Conservation (phyloP, 2,113 vertebrate species). For the Rattus rattus region DNA sequence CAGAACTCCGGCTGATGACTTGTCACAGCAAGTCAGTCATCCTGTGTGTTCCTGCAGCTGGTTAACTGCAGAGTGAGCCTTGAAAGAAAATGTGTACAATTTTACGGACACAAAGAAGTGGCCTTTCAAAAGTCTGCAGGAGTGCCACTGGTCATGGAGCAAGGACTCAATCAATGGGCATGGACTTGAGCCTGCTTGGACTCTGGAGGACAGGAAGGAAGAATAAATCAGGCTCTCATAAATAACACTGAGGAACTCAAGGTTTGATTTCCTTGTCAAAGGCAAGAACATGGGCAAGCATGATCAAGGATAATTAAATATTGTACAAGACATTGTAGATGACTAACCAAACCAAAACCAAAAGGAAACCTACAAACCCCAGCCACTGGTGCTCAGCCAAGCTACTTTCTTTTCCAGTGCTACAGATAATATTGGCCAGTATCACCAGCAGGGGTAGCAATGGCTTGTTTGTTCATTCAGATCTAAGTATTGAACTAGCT, state of each 20-base stretch:
- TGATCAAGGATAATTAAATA: background rate
- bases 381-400: background rate
- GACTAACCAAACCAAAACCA: background rate
- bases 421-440: background rate
- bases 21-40: background rate
- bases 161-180: background rate
- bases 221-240: background rate
- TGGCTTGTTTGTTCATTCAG: background rate
- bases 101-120: background rate
- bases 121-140: background rate
- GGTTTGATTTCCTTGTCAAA: background rate
- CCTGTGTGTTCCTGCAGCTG: accelerated
- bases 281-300: background rate
- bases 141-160: background rate
- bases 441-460: background rate
- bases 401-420: background rate
- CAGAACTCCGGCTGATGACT: accelerated
- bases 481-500: background rate
- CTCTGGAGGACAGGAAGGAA: background rate
- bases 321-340: background rate
- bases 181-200: background rate
- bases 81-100: background rate
- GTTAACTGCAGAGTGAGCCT: background rate
- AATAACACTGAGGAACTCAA: background rate
- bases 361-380: background rate